Conservation (phyloP, 2,888 invertebrate species). For the Habroteleia sp. region DNA sequence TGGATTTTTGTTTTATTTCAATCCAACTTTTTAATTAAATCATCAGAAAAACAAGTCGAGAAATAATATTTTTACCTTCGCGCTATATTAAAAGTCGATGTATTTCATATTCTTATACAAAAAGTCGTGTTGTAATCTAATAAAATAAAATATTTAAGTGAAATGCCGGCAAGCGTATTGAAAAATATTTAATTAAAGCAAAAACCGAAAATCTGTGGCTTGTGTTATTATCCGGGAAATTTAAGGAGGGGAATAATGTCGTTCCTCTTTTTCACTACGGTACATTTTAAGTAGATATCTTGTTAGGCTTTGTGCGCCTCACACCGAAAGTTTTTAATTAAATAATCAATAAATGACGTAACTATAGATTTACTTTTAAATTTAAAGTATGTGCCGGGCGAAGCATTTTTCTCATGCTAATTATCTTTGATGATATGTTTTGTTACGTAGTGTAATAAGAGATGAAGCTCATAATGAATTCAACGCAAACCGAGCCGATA, state of each 20-base stretch:
- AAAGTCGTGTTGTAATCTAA: conserved; percentile 42
- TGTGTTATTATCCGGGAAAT: conserved; percentile 68
- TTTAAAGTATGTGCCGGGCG: conserved; percentile 23
- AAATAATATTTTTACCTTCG: conserved; percentile 4
- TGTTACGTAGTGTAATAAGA: conserved; percentile 5
- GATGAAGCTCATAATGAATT: not conserved
- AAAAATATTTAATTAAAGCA: conserved; percentile 79
- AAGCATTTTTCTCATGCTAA: conserved; percentile 33
- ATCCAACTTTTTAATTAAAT: conserved; percentile 5
- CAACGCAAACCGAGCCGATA: not conserved
- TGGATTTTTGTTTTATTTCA: not conserved
- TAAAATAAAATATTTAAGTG: conserved; percentile 49
- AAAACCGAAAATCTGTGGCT: conserved; percentile 77
- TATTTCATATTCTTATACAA: conserved; percentile 23
- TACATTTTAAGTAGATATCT: conserved; percentile 53
- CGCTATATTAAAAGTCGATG: conserved; percentile 19
- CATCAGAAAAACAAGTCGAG: conserved; percentile 1
- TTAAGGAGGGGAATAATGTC: conserved; percentile 68
- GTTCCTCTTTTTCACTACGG: conserved; percentile 66
- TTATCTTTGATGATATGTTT: conserved; percentile 25
- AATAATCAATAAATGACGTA: conserved; percentile 51
- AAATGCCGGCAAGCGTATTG: conserved; percentile 44
- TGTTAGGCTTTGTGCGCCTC: conserved; percentile 39
- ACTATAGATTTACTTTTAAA: conserved; percentile 46
- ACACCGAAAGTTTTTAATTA: conserved; percentile 59